These are phyloP conservation scores for Drosophila kikkawai DNA, from an alignment of 1,140 invertebrate genomes.

Conservation along the genomic window DNA sequence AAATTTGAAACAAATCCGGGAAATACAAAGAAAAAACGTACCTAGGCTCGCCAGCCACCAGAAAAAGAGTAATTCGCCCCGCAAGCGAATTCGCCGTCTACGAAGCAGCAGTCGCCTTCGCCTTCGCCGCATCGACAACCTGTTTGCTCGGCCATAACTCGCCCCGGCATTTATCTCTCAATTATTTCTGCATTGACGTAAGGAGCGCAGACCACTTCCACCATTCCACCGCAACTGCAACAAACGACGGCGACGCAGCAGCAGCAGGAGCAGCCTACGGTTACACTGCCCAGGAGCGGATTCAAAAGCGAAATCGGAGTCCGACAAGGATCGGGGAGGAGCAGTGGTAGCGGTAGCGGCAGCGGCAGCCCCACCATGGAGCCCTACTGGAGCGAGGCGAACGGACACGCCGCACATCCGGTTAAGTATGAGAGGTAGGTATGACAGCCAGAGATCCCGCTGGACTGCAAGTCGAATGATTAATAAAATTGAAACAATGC, in stretches of 20 bases:
- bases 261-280: conserved; percentile 29
- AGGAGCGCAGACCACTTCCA: conserved; percentile 59
- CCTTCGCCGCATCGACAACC: conserved; percentile 72
- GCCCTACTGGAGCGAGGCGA: conserved; percentile 83
- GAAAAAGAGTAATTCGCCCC: conserved; percentile 20
- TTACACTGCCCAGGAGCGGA: conserved; percentile 39
- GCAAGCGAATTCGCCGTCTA: conserved; percentile 55
- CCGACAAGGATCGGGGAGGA: conserved; percentile 28
- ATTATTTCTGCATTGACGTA: conserved; percentile 62
- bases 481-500: conserved; percentile 25
- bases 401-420: conserved; percentile 84
- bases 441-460: conserved; percentile 39
- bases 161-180: conserved; percentile 59
- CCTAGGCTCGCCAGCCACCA: conserved; percentile 20
- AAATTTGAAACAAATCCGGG: conserved; percentile 39
- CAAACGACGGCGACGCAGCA: conserved; percentile 65
- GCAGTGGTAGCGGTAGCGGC: conserved; percentile 1
- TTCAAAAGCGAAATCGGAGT: conserved; percentile 8
- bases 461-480: conserved; percentile 20
- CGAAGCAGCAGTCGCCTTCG: neutral
- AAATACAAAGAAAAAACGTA: conserved; percentile 26
- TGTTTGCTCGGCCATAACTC: conserved; percentile 70
- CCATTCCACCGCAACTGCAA: conserved; percentile 78
- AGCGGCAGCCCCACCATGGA: conserved; percentile 66
- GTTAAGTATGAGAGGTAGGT: conserved; percentile 85